These are phyloP conservation scores for Chunga burmeisteri DNA, from an alignment of 2,113 vertebrate species.

Conservation along the genomic window DNA sequence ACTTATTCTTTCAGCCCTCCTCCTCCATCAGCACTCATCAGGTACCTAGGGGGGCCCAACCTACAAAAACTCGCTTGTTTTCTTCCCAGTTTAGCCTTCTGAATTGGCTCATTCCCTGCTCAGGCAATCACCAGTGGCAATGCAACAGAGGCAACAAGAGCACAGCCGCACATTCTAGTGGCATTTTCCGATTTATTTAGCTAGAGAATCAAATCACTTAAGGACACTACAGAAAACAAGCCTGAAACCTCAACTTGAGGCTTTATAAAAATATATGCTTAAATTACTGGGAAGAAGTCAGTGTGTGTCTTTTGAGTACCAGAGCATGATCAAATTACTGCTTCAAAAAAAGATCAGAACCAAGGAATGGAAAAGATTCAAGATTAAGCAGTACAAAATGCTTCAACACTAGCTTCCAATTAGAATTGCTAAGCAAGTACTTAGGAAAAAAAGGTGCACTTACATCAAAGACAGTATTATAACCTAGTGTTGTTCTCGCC, in stretches of 20 bases:
- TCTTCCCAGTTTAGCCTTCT: not conserved
- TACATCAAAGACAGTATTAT: not conserved
- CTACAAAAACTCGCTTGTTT: not conserved
- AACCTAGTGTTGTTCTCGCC: not conserved
- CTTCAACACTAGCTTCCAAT: not conserved
- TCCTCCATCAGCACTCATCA: not conserved
- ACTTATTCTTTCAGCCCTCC: not conserved
- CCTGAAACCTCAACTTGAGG: not conserved
- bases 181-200: not conserved
- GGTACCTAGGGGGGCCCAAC: not conserved
- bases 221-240: not conserved
- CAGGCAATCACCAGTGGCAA: not conserved
- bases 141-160: not conserved
- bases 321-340: not conserved
- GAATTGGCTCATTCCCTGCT: not conserved
- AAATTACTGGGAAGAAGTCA: not conserved
- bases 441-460: not conserved
- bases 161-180: not conserved
- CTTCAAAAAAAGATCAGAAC: conserved; percentile 2
- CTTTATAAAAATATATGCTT: not conserved
- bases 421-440: not conserved
- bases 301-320: not conserved
- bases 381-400: not conserved
- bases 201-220: not conserved
- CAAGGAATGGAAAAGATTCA: not conserved